Evolutionary conservation across 2,797 vertebrate genomes (phyloP).

Genomic region (Gymnopithys bicolor): DNA sequence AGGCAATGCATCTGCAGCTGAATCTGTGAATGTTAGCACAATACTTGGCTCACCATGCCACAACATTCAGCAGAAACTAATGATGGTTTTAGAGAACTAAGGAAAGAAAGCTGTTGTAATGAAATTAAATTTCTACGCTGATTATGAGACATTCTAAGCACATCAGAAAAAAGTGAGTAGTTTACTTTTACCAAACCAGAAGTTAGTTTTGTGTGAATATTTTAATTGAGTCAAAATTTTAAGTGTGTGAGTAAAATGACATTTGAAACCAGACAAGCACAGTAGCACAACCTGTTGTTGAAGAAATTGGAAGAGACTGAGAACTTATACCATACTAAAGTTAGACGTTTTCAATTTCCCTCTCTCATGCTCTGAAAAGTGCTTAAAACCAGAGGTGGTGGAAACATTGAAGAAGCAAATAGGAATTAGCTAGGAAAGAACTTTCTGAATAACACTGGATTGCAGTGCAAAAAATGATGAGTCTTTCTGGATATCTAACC

Average conservation of each 20-base stretch:
- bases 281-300: background rate
- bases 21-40: background rate
- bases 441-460: background rate
- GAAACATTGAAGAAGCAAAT: background rate
- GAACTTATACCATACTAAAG: background rate
- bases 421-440: background rate
- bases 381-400: background rate
- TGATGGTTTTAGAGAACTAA: background rate
- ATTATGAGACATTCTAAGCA: background rate
- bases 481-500: background rate
- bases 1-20: background rate
- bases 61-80: background rate
- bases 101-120: background rate
- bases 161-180: background rate
- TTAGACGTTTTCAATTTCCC: rapidly evolving
- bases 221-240: background rate
- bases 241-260: background rate
- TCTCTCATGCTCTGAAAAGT: background rate
- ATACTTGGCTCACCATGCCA: background rate
- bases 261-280: background rate
- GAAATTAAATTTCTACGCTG: background rate
- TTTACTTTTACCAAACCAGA: background rate
- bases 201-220: background rate
- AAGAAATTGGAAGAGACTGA: background rate
- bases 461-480: background rate